Evolutionary conservation across 2,113 vertebrate genomes (phyloP).

Genomic region (Micronisus gabar): DNA sequence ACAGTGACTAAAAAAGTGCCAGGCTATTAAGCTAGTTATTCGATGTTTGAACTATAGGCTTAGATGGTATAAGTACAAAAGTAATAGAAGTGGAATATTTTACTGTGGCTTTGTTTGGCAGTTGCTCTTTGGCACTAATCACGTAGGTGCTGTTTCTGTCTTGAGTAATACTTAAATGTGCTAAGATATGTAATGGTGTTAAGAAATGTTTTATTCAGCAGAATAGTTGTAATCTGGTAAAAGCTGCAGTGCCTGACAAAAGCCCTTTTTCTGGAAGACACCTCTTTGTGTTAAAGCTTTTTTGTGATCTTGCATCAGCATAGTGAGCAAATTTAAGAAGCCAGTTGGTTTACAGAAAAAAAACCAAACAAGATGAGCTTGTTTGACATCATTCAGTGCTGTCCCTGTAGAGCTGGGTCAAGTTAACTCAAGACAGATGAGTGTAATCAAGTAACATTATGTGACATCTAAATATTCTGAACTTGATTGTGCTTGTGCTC

Average conservation of each 20-base stretch:
- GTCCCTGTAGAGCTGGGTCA: background rate
- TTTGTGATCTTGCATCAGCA: background rate
- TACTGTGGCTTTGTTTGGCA: background rate
- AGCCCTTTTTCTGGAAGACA: background rate
- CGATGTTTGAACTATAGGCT: background rate
- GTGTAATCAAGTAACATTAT: background rate
- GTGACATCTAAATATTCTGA: background rate
- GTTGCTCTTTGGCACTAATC: background rate
- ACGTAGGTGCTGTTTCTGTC: background rate
- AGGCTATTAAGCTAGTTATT: background rate
- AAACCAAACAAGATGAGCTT: background rate
- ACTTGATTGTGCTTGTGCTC: background rate
- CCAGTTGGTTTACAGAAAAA: background rate
- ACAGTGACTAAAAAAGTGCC: background rate
- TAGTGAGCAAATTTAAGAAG: background rate
- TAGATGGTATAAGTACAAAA: background rate
- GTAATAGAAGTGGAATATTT: background rate
- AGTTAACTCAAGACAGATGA: background rate
- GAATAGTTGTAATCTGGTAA: background rate
- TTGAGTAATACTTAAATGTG: background rate
- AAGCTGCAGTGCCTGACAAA: background rate
- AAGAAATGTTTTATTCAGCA: slow-evolving; percentile 27
- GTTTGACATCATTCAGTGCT: background rate
- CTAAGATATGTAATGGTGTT: background rate
- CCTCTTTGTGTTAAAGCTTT: background rate